These are phyloP conservation scores for Aplysina aerophoba DNA, from an alignment of 37 sponge, comb jelly and placozoan genomes.

Conservation along the genomic window DNA sequence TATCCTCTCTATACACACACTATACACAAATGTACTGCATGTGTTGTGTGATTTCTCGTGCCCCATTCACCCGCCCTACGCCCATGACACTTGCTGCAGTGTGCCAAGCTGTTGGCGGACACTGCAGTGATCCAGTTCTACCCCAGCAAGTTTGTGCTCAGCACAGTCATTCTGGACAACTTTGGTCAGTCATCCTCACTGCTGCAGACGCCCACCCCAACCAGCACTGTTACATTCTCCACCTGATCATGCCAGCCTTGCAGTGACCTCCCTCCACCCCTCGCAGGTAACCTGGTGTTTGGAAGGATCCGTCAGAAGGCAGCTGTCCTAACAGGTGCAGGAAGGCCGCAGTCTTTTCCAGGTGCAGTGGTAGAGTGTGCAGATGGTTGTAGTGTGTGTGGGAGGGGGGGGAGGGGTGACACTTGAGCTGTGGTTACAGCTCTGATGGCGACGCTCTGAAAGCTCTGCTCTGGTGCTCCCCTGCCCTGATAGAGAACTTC, in stretches of 20 bases:
- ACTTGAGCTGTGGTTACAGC: background rate
- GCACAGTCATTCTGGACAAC: constrained; percentile 94
- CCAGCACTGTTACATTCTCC: background rate
- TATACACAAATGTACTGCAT: background rate
- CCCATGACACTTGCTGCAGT: constrained; percentile 54
- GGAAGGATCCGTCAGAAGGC: constrained; percentile 90
- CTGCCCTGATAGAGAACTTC: constrained; percentile 71
- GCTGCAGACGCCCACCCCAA: background rate
- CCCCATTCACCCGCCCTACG: constrained; percentile 48
- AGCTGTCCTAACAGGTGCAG: constrained; percentile 40
- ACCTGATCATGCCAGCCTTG: background rate
- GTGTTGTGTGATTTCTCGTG: constrained; percentile 1
- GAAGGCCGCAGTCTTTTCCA: constrained; percentile 68
- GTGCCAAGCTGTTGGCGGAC: constrained; percentile 92
- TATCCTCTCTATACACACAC: no score
- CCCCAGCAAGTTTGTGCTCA: constrained; percentile 99
- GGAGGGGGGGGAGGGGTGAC: background rate
- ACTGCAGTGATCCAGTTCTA: constrained; percentile 94
- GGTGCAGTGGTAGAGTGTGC: constrained; percentile 35
- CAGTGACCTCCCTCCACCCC: background rate
- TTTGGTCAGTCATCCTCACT: constrained; percentile 75
- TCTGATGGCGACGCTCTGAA: background rate
- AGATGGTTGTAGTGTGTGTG: background rate
- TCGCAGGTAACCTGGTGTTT: constrained; percentile 85
- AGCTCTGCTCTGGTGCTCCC: no score